Base-by-base conservation (phyloP, 2,113 vertebrate genomes). In the Gallinago media region DNA sequence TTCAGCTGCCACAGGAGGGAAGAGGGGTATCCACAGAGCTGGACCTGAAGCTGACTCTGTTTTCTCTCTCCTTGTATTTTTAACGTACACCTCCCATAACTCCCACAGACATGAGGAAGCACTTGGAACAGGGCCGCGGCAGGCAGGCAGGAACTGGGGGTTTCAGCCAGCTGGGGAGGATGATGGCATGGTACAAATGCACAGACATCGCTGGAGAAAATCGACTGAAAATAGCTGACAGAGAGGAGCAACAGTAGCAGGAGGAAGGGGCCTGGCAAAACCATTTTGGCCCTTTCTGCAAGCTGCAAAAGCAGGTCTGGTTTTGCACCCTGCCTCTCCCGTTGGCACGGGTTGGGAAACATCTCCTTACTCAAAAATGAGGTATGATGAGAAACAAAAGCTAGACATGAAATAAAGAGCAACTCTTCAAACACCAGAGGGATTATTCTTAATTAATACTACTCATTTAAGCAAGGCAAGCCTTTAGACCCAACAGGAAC, bases 161-260 rank as follows among this genome's bases (percentile, higher is more conserved):
- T 29, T 59, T n/a, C 82, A 72, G 52, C 22, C n/a, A 3, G 62
- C 62, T 29, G 54, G 49, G 52, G 21, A 47, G 59, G 40, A 52
- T 3, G 4, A 36, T 1, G 5, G 62, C 8, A 2, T 0, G 0
- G 52, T 65, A 75, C 70, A 38, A 50, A 59, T 1, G 7, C 21
- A 25, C 0, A 4, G 59, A 36, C 19, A 8, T 12, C 1, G 2
- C 55, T 27, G 52, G 23, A 81, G 46, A 78, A 81, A 77, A 32
- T 61, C 15, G 49, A 22, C 38, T 70, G 89, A 15, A 52, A 68
- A 1, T 1, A 2, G 73, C 85, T 56, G 65, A 59, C 27, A 44
- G 54, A 31, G 21, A 21, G 32, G 34, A 75, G 49, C 1, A 4
- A 62, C 0, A 0, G 61, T 31, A 1, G 1, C 17, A 1, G 34